Percentiles rank a stretch among this genome's conserved stretches.
Conservation (phyloP, 2,888 invertebrate species). For the Malthinus flaveolus region DNA sequence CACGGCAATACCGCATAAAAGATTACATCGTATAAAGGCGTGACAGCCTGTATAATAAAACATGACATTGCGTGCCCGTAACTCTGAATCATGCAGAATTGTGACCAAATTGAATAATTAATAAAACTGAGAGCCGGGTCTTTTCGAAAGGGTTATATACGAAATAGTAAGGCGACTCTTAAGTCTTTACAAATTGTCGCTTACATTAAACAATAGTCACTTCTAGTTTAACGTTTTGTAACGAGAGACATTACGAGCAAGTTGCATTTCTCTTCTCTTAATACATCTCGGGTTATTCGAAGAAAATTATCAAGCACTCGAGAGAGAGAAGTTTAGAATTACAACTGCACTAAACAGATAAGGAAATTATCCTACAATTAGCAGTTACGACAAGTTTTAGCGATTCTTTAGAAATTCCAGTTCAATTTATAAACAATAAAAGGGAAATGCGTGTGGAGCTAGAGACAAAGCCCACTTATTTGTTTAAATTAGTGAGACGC, state of each 20-base stretch:
- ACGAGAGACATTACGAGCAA: conserved; percentile 28
- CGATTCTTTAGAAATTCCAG: no score
- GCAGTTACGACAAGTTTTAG: no score
- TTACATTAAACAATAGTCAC: conserved; percentile 37
- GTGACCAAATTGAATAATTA: conserved; percentile 22
- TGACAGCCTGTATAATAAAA: conserved; percentile 17
- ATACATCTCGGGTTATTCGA: conserved; percentile 16
- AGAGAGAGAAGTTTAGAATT: not conserved
- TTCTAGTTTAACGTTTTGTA: conserved; percentile 32
- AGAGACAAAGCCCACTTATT: no score
- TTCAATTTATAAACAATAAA: no score
- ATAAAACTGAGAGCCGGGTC: conserved; percentile 12
- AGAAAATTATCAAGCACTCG: conserved; percentile 20
- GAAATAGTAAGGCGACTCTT: not conserved
- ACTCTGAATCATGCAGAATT: conserved; percentile 6
- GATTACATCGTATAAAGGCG: conserved; percentile 7
- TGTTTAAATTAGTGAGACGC: no score
- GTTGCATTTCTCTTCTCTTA: conserved; percentile 23
- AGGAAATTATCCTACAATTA: not conserved
- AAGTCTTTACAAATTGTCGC: conserved; percentile 28
- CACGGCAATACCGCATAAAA: conserved; percentile 2
- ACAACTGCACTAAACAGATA: conserved; percentile 6
- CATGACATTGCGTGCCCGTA: conserved; percentile 20
- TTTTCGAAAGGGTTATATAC: not conserved
- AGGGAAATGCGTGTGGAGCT: no score